Evolutionary conservation across 2,797 vertebrate species (phyloP).

Genomic region (Characodon lateralis): DNA sequence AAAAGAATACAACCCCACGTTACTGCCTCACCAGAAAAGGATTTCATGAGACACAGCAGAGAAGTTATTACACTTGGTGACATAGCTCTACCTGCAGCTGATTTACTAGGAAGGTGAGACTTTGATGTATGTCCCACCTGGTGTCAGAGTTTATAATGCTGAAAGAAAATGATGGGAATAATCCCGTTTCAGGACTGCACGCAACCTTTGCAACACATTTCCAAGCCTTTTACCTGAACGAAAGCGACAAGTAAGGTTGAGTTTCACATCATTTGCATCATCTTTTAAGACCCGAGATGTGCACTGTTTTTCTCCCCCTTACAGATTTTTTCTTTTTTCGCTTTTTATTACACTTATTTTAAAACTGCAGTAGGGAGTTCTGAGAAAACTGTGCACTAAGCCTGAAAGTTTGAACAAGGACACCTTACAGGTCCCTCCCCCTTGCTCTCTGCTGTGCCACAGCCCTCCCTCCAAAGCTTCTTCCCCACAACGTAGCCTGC

Average conservation of each 20-base stretch:
- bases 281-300: not conserved
- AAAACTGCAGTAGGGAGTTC: no score
- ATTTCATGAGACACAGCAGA: conserved; percentile 22
- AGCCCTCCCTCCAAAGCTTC: no score
- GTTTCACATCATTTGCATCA: not conserved
- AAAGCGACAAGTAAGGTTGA: not conserved
- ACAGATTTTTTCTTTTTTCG: no score
- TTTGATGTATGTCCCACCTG: conserved; percentile 21
- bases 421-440: no score
- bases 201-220: not conserved
- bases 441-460: no score
- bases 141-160: conserved; percentile 18
- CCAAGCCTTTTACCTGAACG: conserved; percentile 6
- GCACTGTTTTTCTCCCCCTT: no score
- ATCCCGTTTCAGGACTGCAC: conserved; percentile 29
- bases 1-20: conserved; percentile 11
- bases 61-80: conserved; percentile 7
- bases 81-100: not conserved
- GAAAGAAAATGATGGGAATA: conserved; percentile 25
- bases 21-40: conserved; percentile 3
- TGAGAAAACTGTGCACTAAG: no score
- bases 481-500: no score
- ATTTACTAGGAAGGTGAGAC: conserved; percentile 8
- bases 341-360: no score
- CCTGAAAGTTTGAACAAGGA: no score